Evolutionary conservation across 2,113 vertebrate genomes (phyloP).

Genomic region (Zosterops japonicus): DNA sequence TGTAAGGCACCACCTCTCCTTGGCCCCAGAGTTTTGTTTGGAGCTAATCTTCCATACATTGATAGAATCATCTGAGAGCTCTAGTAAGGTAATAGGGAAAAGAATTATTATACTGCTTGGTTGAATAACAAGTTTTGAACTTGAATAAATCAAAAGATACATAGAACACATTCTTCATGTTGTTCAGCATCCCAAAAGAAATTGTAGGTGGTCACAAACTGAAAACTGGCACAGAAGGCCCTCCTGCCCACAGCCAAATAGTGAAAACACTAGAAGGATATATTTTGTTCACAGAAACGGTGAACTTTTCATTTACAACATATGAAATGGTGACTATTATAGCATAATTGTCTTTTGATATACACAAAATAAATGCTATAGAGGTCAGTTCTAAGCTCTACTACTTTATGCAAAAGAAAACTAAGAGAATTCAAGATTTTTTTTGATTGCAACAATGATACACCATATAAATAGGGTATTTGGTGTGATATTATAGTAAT

Average conservation of each 20-base stretch:
- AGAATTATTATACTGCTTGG: slow-evolving; percentile 16
- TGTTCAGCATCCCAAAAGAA: background rate
- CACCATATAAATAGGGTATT: background rate
- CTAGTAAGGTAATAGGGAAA: slow-evolving; percentile 37
- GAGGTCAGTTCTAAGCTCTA: background rate
- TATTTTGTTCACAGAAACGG: background rate
- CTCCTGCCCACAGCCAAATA: background rate
- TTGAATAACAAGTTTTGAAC: slow-evolving; percentile 27
- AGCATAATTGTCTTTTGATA: background rate
- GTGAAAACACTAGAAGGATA: background rate
- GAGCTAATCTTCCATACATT: slow-evolving; percentile 49
- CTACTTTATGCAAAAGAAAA: background rate
- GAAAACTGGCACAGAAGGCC: background rate
- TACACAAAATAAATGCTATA: background rate
- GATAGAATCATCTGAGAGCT: slow-evolving; percentile 41
- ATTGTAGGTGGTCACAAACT: background rate
- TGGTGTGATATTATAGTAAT: background rate
- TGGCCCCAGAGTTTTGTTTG: slow-evolving; percentile 16
- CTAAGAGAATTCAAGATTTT: background rate
- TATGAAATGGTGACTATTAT: background rate
- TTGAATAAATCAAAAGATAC: slow-evolving; percentile 17
- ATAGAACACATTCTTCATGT: background rate
- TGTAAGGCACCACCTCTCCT: background rate
- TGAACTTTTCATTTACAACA: background rate
- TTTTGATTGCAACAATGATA: background rate